These are phyloP conservation scores for Archaeoteleia sp. DNA, from an alignment of 2,888 invertebrate genomes.

Conservation along the genomic window DNA sequence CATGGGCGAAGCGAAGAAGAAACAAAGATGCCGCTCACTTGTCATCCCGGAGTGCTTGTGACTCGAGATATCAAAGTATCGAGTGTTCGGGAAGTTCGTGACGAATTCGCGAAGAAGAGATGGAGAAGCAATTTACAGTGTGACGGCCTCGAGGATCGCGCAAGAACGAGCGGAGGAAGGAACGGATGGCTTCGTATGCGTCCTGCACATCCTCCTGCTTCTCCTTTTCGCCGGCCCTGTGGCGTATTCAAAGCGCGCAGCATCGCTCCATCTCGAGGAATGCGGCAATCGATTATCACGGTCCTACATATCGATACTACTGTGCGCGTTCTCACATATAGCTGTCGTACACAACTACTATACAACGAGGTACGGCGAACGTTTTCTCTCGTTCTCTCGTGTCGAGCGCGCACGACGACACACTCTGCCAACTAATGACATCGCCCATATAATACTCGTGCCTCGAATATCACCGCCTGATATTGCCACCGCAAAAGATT, in stretches of 20 bases:
- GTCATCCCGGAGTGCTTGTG: constrained; percentile 8
- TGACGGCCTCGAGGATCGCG: constrained; percentile 42
- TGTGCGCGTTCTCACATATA: constrained; percentile 27
- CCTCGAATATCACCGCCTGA: constrained; percentile 72
- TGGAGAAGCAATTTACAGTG: constrained; percentile 53
- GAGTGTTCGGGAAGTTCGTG: constrained; percentile 45
- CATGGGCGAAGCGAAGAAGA: neutral
- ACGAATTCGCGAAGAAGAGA: constrained; percentile 48
- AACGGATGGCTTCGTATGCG: constrained; percentile 17
- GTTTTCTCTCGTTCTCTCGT: constrained; percentile 45
- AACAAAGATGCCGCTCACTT: neutral
- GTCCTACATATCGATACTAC: constrained; percentile 70
- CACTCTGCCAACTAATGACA: constrained; percentile 64
- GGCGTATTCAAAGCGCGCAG: constrained; percentile 65
- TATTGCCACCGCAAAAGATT: constrained; percentile 73
- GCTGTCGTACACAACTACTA: constrained; percentile 11
- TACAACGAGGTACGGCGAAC: constrained; percentile 14
- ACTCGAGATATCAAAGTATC: constrained; percentile 10
- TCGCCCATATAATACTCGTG: constrained; percentile 69
- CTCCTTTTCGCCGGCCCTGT: constrained; percentile 2
- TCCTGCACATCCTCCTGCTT: constrained; percentile 5
- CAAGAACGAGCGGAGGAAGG: constrained; percentile 17
- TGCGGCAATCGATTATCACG: constrained; percentile 71
- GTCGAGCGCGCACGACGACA: constrained; percentile 53
- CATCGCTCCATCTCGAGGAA: constrained; percentile 69